Percentiles rank a stretch among this genome's conserved stretches.
Evolutionary conservation across 1,140 invertebrate genomes (phyloP).

Genomic region (Cherax quadricarinatus): DNA sequence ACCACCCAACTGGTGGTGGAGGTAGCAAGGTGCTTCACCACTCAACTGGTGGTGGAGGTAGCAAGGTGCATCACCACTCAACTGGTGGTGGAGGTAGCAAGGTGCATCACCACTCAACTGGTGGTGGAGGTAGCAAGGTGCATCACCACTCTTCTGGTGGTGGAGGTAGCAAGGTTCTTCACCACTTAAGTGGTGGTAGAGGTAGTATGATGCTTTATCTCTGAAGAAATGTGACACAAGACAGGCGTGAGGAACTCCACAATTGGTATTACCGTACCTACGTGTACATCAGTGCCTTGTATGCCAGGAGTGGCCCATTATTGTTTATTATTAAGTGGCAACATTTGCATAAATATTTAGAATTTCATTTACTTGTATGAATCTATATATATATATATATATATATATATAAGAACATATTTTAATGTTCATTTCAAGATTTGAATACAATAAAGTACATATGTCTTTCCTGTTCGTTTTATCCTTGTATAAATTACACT

Average conservation of each 20-base stretch:
- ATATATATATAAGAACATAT: slow-evolving; percentile 2
- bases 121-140: no score
- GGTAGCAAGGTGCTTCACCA: no score
- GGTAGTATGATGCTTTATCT: no score
- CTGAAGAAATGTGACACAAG: background rate
- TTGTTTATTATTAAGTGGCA: background rate
- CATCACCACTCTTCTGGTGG: no score
- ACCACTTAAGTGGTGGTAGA: no score
- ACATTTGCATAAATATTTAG: background rate
- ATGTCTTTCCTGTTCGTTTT: background rate
- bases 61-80: no score
- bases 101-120: no score
- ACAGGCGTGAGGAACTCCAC: background rate
- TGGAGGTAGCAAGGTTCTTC: no score
- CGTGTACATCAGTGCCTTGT: background rate
- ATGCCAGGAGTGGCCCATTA: background rate
- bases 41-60: no score
- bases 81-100: no score
- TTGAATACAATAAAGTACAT: background rate
- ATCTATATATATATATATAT: slow-evolving; percentile 21
- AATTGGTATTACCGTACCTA: background rate
- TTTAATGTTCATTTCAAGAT: background rate
- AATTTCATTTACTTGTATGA: background rate
- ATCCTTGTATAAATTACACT: background rate
- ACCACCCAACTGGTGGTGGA: no score